Base-by-base conservation (phyloP, 2,113 vertebrate genomes). In the Podarcis muralis region DNA sequence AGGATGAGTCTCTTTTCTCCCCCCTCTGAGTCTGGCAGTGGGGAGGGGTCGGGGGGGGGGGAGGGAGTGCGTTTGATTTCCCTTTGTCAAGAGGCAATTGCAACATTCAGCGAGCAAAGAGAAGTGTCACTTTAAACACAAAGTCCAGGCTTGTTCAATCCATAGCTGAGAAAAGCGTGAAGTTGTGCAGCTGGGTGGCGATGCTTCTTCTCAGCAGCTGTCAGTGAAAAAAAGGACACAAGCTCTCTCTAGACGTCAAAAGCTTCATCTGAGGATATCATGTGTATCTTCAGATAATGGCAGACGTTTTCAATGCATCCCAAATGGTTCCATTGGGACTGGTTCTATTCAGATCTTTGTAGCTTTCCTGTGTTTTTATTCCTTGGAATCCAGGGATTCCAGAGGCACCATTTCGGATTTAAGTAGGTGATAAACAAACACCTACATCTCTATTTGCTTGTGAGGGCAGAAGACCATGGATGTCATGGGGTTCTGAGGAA, bases 111-210 rank as follows among this genome's bases (percentile, higher is more conserved):
- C 94, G 94, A 93, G 88, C 89, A 89, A 93, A 92, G 91, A 66
- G 93, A 94, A 97, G 96, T 96, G 93, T 94, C 95, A 96, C 95
- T 97, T 97, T 93, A 93, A 95, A 96, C 88, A 88, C 90, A 95
- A 96, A 94, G n/a, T 87, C 92, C 93, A 91, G 92, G 89, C 92
- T 93, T 91, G 1, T 95, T 93, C 95, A 94, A 96, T 96, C 96
- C 94, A 94, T 91, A 92, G 92, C 91, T 91, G 94, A 96, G 91
- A 90, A 92, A 95, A 93, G 91, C 93, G 91, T 95, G 93, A 96
- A 96, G 95, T 95, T 95, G 91, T 95, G 93, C 97, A 97, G 96
- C 96, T 97, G 96, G 96, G 94, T 97, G 94, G 96, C 96, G 94
- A 93, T 94, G 95, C 90, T 95, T 97, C 96, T 97, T 96, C 93